Evolutionary conservation across 1,140 invertebrate species (phyloP).

Genomic region (Rhyzopertha dominica): DNA sequence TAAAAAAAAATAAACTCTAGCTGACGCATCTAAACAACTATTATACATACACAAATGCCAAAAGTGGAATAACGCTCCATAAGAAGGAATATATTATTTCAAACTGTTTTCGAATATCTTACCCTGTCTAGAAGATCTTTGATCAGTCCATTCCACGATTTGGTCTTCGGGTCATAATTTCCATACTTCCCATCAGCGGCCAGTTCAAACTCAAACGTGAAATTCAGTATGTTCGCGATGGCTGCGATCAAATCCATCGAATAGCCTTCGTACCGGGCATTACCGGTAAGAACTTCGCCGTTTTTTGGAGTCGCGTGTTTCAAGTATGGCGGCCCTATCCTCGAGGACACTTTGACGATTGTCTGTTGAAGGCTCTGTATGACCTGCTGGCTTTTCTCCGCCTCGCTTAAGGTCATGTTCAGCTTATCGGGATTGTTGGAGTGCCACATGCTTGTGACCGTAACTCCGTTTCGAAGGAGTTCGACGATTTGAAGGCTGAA

Average conservation of each 20-base stretch:
- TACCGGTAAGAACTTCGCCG: constrained; percentile 48
- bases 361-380: constrained; percentile 26
- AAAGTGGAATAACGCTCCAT: no score
- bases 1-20: background rate
- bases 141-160: constrained; percentile 82
- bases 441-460: constrained; percentile 23
- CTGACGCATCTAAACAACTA: background rate
- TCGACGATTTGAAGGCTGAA: constrained; percentile 31
- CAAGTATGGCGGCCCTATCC: constrained; percentile 72
- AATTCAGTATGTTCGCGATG: constrained; percentile 66
- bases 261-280: constrained; percentile 70
- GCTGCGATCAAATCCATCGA: constrained; percentile 74
- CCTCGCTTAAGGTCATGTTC: constrained; percentile 21
- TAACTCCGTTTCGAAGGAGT: constrained; percentile 18
- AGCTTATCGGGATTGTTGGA: constrained; percentile 23
- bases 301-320: constrained; percentile 51
- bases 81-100: background rate
- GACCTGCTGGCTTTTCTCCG: constrained; percentile 23
- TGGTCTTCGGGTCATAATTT: constrained; percentile 58
- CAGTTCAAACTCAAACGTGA: constrained; percentile 71
- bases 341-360: constrained; percentile 42
- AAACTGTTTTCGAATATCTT: no score
- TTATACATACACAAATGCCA: background rate
- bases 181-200: constrained; percentile 67
- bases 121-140: constrained; percentile 75